Base-by-base conservation (phyloP, 2,888 invertebrate genomes). In the Synergus umbraculus region DNA sequence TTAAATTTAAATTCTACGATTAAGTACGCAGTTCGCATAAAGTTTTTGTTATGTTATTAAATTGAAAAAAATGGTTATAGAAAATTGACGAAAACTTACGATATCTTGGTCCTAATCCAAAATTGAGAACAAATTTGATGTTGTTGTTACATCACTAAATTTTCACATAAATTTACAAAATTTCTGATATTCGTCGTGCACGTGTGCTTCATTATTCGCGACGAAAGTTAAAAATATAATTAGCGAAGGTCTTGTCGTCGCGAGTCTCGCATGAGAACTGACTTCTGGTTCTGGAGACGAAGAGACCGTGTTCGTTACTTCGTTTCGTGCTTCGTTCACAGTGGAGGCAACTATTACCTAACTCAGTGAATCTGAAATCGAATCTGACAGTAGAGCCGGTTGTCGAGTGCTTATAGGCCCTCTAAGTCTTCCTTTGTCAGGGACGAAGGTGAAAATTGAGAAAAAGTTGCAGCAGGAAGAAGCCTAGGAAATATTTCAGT, bases 261-360 rank as follows among this genome's bases (percentile, higher is more conserved):
- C 87, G 89, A 85, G 87, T 86, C 84, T 78, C 87, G 84, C 85
- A 85, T 82, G 79, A 82, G 83, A 87, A 90, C 89, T 89, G 88
- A 85, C 83, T 81, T 66, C 78, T 80, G 83, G 82, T 85, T 84
- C 79, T 78, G 78, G 80, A 12, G 12, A 12, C 18, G 9, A 66
- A n/a, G 69, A 73, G 49, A 73, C 69, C 37, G 69, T 15, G 37
- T 49, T 73, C 76, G 78, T 76, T 29, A 29, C 22, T 80, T 81
- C 67, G 77, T 81, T 67, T 82, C 78, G 76, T 78, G 78, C 69
- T 67, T 76, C 69, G 78, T 79, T 77, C 79, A 78, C 76, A 76
- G 69, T 65, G 60, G 15, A 29, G 22, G 22, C 2, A 29, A 44
- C 65, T 43, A 79, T 79, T 82, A 82, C 82, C 79, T 79, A 82